phyloP scores from a whole-genome alignment of 1,140 invertebrate species.

The Bombus difficillimus region DNA sequence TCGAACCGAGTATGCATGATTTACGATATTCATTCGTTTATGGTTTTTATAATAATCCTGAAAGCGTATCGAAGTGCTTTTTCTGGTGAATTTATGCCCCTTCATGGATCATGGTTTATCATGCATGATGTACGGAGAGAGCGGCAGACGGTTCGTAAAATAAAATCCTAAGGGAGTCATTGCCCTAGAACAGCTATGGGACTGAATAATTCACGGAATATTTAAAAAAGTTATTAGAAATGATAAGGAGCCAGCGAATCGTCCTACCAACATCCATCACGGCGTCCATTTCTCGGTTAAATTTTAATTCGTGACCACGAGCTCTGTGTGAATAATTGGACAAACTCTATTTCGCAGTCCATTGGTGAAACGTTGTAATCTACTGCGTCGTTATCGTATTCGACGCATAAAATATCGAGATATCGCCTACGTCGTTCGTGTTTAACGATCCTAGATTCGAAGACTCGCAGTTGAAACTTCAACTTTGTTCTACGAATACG shows the following conservation, averaged over 20 bases:
- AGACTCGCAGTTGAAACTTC: no score
- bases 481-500: no score
- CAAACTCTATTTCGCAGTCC: no score
- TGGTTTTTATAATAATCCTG: constrained; percentile 38
- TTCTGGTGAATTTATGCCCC: constrained; percentile 35
- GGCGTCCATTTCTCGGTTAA: neutral
- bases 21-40: constrained; percentile 24
- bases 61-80: constrained; percentile 34
- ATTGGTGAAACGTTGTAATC: neutral
- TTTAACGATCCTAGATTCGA: no score
- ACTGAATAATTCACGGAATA: constrained; percentile 24
- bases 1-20: neutral
- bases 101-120: constrained; percentile 44
- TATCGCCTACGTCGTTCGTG: no score
- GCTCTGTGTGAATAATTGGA: neutral
- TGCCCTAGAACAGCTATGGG: neutral
- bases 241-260: neutral
- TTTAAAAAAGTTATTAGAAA: constrained; percentile 20
- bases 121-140: neutral
- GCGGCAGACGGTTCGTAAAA: neutral
- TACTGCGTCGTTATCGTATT: no score
- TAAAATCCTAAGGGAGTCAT: constrained; percentile 34
- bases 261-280: neutral
- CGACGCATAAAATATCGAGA: no score
- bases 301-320: neutral